These are phyloP conservation scores for Orthonevra nobilis DNA, from an alignment of 2,888 invertebrate species.

Conservation along the genomic window DNA sequence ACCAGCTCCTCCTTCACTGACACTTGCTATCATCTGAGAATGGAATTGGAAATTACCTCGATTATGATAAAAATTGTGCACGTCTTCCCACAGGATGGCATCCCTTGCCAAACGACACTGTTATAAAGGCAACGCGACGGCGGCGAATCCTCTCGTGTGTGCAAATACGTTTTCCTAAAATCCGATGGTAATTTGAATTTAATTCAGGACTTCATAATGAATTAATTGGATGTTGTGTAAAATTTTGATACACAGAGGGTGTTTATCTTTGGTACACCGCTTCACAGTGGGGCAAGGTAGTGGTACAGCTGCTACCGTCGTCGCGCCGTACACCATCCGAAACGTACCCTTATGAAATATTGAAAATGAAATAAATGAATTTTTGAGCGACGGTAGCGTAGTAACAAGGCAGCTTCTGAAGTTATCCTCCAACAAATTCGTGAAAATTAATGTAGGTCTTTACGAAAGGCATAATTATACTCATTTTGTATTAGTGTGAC, in stretches of 20 bases:
- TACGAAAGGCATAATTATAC: too few relatives aligned
- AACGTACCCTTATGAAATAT: not conserved
- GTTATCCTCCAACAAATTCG: not conserved
- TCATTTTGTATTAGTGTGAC: too few relatives aligned
- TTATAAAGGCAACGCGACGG: slow-evolving; percentile 7
- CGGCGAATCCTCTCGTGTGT: not conserved
- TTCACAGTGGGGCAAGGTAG: not conserved
- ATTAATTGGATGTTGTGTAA: slow-evolving; percentile 58
- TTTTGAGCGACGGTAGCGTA: slow-evolving; percentile 22
- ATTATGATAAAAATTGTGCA: slow-evolving; percentile 44
- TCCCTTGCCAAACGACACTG: too few relatives aligned
- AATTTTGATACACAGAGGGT: slow-evolving; percentile 29
- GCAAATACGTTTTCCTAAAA: slow-evolving; percentile 19
- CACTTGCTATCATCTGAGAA: slow-evolving; percentile 24
- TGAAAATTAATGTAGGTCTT: not conserved
- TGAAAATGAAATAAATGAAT: not conserved
- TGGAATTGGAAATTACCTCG: slow-evolving; percentile 51
- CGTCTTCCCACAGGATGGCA: too few relatives aligned
- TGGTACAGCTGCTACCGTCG: not conserved
- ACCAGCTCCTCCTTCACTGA: slow-evolving; percentile 23
- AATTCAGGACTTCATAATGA: slow-evolving; percentile 62
- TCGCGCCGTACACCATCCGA: not conserved
- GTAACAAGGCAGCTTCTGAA: too few relatives aligned
- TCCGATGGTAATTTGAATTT: slow-evolving; percentile 57
- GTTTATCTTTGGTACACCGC: slow-evolving; percentile 31